Conservation (phyloP, 2,797 vertebrate genomes). For the Galagoides demidoff region DNA sequence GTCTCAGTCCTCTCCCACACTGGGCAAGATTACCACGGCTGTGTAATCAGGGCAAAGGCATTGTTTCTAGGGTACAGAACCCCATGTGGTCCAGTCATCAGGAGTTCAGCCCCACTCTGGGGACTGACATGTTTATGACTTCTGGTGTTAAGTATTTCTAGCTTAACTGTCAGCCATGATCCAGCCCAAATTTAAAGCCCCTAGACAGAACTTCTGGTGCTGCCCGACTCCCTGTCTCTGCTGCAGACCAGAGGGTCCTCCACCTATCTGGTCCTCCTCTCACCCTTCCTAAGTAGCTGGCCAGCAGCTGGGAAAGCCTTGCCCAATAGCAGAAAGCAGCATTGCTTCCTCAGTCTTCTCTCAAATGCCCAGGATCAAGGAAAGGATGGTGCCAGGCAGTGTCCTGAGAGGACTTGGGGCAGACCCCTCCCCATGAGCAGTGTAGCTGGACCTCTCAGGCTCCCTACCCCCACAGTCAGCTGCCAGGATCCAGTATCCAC, state of each 20-base stretch:
- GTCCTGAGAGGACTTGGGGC: background rate
- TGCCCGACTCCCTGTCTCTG: background rate
- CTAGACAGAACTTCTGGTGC: background rate
- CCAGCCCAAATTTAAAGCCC: background rate
- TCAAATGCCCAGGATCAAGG: background rate
- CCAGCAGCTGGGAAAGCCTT: background rate
- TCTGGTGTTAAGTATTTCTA: background rate
- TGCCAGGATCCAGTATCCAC: no score
- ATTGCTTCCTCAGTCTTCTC: background rate
- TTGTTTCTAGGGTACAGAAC: conserved; percentile 13
- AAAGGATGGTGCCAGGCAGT: background rate
- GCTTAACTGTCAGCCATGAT: background rate
- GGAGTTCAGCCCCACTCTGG: background rate
- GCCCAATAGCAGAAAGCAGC: background rate
- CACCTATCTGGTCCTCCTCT: no score
- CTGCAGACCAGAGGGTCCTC: background rate
- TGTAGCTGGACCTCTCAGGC: background rate
- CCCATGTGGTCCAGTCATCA: background rate
- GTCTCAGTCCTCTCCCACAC: background rate
- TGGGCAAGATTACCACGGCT: conserved; percentile 1
- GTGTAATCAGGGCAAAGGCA: background rate
- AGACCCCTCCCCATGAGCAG: background rate
- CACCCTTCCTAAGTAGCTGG: background rate
- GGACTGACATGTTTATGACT: background rate
- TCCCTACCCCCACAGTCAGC: background rate